phyloP scores from a whole-genome alignment of 2,797 vertebrate genomes.

The Anabas testudineus region DNA sequence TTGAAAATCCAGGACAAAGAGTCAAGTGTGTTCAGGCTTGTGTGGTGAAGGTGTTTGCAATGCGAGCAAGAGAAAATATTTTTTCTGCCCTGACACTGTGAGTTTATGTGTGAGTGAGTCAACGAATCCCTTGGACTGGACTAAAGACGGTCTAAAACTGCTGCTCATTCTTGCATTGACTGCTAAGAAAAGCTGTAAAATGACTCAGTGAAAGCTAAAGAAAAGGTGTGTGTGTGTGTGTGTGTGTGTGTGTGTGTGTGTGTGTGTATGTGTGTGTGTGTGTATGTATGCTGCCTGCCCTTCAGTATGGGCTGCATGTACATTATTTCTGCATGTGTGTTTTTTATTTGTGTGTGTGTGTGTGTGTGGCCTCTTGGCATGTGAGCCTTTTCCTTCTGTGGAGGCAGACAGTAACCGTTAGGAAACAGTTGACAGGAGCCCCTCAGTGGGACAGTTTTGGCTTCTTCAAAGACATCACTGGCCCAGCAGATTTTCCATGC shows the following conservation, averaged over 20 bases:
- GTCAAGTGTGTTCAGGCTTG: constrained; percentile 46
- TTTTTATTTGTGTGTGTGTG: neutral
- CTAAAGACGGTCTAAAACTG: neutral
- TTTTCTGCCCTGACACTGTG: constrained; percentile 12
- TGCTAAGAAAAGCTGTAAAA: constrained; percentile 2
- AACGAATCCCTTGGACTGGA: neutral
- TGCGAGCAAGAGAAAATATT: constrained; percentile 49
- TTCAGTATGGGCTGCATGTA: neutral
- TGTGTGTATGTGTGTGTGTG: neutral
- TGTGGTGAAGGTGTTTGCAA: constrained; percentile 41
- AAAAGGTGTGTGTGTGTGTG: neutral
- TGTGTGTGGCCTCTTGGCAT: constrained; percentile 20
- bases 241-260: neutral
- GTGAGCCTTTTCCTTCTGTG: neutral
- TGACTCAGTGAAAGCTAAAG: neutral
- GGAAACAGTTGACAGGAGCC: constrained; percentile 39
- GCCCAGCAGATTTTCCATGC: constrained; percentile 70
- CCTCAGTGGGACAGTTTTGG: constrained; percentile 48
- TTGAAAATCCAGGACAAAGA: constrained; percentile 47
- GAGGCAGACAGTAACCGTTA: constrained; percentile 28
- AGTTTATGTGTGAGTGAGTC: neutral
- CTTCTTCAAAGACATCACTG: constrained; percentile 62
- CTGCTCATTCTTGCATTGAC: neutral
- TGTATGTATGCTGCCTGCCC: neutral
- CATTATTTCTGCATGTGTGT: constrained; percentile 2